A percentile compares a stretch with the other conserved stretches of the same genome.
Evolutionary conservation across 2,797 vertebrate species (phyloP).

Genomic region (Clarias laeviceps): DNA sequence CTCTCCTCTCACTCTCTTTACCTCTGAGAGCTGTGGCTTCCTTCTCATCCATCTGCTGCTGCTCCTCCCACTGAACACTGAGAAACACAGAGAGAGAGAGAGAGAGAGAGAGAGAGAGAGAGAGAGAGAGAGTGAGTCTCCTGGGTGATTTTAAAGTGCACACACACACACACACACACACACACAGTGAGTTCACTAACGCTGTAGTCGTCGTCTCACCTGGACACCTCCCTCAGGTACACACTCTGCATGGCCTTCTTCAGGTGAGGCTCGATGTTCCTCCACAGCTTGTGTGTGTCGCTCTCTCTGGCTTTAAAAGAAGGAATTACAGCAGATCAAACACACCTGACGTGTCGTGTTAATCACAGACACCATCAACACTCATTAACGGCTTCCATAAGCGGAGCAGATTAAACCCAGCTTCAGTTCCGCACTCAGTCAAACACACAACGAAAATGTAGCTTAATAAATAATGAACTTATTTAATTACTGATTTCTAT

Average conservation of each 20-base stretch:
- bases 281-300: conserved; percentile 93
- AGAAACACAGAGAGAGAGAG: not conserved
- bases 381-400: no score
- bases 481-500: no score
- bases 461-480: no score
- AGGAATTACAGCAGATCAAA: not conserved
- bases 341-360: not conserved
- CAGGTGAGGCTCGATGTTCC: conserved; percentile 95
- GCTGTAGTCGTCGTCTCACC: conserved; percentile 69
- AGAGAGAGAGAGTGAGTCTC: no score
- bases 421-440: no score
- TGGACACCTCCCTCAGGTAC: conserved; percentile 95
- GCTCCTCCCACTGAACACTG: conserved; percentile 94
- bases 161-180: not conserved
- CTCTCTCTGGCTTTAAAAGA: conserved; percentile 81
- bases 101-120: no score
- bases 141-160: no score
- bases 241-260: conserved; percentile 98
- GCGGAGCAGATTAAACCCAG: not conserved
- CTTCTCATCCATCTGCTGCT: conserved; percentile 79
- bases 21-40: conserved; percentile 85
- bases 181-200: not conserved
- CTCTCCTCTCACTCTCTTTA: conserved; percentile 58
- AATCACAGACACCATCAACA: not conserved
- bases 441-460: no score